These are phyloP conservation scores for Intellagama lesueurii DNA, from an alignment of 2,797 vertebrate genomes.

Conservation along the genomic window DNA sequence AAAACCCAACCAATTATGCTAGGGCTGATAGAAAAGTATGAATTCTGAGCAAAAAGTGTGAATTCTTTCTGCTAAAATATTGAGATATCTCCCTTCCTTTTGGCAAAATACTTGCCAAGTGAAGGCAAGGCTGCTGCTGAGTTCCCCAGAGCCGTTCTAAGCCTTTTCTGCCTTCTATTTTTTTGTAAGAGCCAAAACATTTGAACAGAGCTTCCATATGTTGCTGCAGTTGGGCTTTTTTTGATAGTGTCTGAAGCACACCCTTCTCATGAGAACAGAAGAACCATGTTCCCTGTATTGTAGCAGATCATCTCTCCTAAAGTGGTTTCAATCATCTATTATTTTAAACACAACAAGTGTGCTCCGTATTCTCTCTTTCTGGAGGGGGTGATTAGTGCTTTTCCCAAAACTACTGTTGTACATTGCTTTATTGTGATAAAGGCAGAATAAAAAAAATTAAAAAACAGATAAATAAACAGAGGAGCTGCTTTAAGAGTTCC, in stretches of 20 bases:
- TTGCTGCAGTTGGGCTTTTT: not conserved
- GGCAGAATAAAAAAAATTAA: no score
- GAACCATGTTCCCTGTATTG: not conserved
- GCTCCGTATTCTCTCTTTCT: not conserved
- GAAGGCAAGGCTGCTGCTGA: not conserved
- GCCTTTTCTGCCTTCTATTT: not conserved
- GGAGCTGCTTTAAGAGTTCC: no score
- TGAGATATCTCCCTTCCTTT: not conserved
- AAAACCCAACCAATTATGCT: not conserved
- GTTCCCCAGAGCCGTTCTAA: not conserved
- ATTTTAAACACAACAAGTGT: not conserved
- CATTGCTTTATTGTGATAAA: no score
- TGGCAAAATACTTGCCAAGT: not conserved
- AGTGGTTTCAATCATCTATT: not conserved
- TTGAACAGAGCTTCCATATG: not conserved
- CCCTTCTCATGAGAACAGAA: not conserved
- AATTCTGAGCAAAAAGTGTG: not conserved
- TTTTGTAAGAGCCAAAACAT: not conserved
- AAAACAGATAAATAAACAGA: no score
- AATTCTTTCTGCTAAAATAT: not conserved
- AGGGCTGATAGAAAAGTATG: not conserved
- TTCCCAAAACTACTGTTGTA: no score
- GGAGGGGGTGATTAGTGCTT: not conserved
- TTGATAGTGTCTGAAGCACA: not conserved
- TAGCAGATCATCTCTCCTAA: not conserved